Base-by-base conservation (phyloP, 2,113 vertebrate genomes). In the Microtus ochrogaster region DNA sequence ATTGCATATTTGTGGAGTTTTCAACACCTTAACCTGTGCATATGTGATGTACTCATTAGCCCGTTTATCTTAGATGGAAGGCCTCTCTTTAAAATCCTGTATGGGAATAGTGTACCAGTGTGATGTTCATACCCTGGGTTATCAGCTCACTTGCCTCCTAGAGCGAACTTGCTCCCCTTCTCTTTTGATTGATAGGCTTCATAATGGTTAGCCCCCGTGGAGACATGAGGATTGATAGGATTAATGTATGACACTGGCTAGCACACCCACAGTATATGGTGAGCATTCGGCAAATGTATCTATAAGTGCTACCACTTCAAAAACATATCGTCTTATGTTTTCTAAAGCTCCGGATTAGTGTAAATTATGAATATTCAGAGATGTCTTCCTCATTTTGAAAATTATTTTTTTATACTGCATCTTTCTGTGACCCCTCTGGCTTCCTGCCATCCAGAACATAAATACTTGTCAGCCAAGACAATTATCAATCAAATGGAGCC, bases 401-500 rank as follows among this genome's bases (percentile, higher is more conserved):
- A 91, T 91, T 94, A 68, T 58, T 94, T 96, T 96, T 95, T 94
- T 74, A 47, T 74, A 41, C 65, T 82, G 21, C 30, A 5, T 85
- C n/a, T 97, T 96, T 11, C 61, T 74, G 74, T 93, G 70, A 65
- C 28, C 49, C n/a, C 41, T 95, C 63, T 76, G 81, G 85, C n/a
- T 84, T 90, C 63, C 47, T 12, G 81, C 61, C 24, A 22, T 39
- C 26, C 91, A 91, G 89, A 97, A 96, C 82, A 19, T 91, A 28
- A 74, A 65, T 95, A 78, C 87, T 88, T 96, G 52, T 95, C 66
- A 89, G 44, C 55, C 88, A 74, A 76, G 41, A 26, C 95, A 76
- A 47, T 77, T 97, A 95, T 98, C 95, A 94, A 94, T 95, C 87
- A 93, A 39, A 63, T 90, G 11, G 30, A 2, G 78, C 77, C 88